These are phyloP conservation scores for Ischnura elegans DNA, from an alignment of 2,888 invertebrate species.

Conservation along the genomic window DNA sequence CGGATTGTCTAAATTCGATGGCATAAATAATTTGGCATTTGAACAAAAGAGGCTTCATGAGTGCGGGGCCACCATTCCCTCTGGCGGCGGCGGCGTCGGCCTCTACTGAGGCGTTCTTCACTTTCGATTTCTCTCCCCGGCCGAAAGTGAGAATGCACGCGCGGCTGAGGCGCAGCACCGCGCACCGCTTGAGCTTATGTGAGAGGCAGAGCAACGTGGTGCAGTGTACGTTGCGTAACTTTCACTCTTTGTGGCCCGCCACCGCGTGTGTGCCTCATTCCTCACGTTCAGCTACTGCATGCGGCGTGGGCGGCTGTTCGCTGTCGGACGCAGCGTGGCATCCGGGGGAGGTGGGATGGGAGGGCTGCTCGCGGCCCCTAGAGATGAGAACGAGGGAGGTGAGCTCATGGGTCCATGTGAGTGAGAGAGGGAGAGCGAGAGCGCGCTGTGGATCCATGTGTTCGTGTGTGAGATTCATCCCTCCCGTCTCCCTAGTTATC, in stretches of 20 bases:
- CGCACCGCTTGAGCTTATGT: neutral
- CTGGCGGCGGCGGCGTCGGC: neutral
- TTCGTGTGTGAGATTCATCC: neutral
- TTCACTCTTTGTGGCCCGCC: neutral
- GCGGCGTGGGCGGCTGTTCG: neutral
- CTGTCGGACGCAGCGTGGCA: neutral
- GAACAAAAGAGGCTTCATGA: too few species aligned
- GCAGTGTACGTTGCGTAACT: neutral
- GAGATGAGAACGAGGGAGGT: neutral
- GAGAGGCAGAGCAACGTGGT: neutral
- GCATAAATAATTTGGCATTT: too few species aligned
- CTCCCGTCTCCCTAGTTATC: neutral
- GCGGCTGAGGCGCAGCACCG: neutral
- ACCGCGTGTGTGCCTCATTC: neutral
- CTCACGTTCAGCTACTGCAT: neutral
- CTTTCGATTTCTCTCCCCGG: neutral
- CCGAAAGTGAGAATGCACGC: neutral
- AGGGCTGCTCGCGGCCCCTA: neutral
- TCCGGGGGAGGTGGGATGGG: neutral
- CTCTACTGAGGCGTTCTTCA: neutral
- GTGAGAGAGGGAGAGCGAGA: neutral
- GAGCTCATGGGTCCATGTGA: neutral
- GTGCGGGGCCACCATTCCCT: too few species aligned
- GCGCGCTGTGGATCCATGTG: neutral
- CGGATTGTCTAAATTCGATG: too few species aligned